These are phyloP conservation scores for Semicossyphus pulcher DNA, from an alignment of 2,113 vertebrate species.

Conservation along the genomic window DNA sequence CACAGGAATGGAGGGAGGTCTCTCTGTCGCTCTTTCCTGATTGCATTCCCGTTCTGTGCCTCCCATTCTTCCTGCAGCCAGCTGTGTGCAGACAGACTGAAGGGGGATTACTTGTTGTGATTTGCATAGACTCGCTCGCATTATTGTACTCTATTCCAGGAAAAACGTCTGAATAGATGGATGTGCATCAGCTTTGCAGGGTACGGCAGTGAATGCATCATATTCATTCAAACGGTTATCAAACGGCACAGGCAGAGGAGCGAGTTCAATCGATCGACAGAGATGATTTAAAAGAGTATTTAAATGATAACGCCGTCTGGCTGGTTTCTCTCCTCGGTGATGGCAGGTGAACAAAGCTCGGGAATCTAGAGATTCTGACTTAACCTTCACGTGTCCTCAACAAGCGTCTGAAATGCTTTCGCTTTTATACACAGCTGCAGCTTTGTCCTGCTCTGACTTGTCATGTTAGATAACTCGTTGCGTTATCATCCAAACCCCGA, in stretches of 20 bases:
- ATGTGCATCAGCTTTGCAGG: background rate
- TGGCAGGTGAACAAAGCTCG: constrained; percentile 54
- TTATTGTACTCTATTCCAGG: background rate
- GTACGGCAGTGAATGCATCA: background rate
- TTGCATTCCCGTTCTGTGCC: constrained; percentile 53
- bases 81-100: constrained; percentile 56
- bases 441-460: constrained; percentile 63
- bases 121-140: constrained; percentile 46
- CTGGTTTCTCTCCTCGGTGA: background rate
- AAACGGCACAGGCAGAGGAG: background rate
- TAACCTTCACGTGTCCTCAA: background rate
- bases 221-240: constrained; percentile 17
- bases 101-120: constrained; percentile 49
- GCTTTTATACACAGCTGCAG: constrained; percentile 43
- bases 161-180: constrained; percentile 10
- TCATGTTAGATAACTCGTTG: constrained; percentile 59
- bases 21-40: constrained; percentile 47
- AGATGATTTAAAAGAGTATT: background rate
- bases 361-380: constrained; percentile 33
- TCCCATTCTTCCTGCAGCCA: constrained; percentile 49
- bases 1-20: constrained; percentile 31
- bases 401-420: constrained; percentile 46
- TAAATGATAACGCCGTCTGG: constrained; percentile 13
- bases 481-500: constrained; percentile 15
- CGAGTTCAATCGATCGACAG: background rate